A percentile compares a stretch with the other conserved stretches of the same genome.
phyloP scores from a whole-genome alignment of 2,113 vertebrate genomes.

The Lathamus discolor region DNA sequence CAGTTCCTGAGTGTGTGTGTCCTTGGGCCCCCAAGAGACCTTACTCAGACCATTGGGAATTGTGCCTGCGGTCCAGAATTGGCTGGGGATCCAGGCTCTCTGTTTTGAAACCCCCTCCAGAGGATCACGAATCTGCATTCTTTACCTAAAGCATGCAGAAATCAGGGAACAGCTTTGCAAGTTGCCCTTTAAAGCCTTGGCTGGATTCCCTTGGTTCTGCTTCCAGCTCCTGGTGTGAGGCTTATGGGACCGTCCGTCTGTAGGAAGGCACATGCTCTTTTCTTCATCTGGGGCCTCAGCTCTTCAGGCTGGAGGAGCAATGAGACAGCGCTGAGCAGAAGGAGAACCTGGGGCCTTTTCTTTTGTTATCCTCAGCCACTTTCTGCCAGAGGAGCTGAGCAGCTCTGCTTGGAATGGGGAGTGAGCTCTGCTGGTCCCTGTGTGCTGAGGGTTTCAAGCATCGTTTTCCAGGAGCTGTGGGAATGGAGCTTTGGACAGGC shows the following conservation, averaged over 20 bases:
- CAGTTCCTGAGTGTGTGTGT: neutral
- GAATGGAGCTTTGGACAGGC: neutral
- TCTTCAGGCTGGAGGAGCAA: neutral
- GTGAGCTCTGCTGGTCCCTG: neutral
- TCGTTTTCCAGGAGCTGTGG: neutral
- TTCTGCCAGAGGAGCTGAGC: neutral
- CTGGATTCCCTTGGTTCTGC: conserved; percentile 3
- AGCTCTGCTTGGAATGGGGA: fast-evolving
- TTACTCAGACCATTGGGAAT: neutral
- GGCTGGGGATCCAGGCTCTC: neutral
- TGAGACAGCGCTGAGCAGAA: neutral
- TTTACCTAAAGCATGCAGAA: neutral
- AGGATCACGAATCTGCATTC: neutral
- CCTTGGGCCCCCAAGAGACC: neutral
- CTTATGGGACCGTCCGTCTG: conserved; percentile 51
- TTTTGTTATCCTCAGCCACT: neutral
- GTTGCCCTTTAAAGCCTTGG: conserved; percentile 58
- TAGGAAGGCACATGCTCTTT: conserved; percentile 41
- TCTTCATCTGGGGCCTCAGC: neutral
- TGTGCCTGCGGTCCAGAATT: neutral
- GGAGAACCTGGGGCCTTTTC: neutral
- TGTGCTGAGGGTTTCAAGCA: neutral
- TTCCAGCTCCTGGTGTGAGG: conserved; percentile 58
- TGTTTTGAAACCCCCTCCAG: neutral
- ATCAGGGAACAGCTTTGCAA: conserved; percentile 51